Base-by-base conservation (phyloP, 2,797 vertebrate species). In the Crocidura indochinensis region DNA sequence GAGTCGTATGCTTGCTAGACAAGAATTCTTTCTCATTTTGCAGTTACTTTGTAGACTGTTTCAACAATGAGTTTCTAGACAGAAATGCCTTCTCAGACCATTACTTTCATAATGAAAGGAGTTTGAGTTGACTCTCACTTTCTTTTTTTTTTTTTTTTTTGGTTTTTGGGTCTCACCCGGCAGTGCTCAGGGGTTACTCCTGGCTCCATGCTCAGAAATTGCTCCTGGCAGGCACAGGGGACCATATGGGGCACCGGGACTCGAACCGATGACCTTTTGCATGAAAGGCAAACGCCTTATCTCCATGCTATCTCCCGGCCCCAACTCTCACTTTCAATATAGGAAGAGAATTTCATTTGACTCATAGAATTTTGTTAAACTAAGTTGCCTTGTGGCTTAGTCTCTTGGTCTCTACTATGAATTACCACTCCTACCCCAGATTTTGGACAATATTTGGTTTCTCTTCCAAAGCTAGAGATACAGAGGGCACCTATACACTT, bases 51-150 rank as follows among this genome's bases (percentile, higher is more conserved):
- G 26, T 88, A 89, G 86, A 90, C 94, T 82, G 11, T 84, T 91
- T 84, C 90, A 91, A 49, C 68, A 81, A 92, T 27, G 27, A 84
- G 68, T 89, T 92, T 90, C 49, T 46, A 91, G 94, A 94, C 79
- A 71, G 22, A 87, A 90, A 92, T 95, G 31, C 84, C 82, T 91
- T 85, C 72, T 91, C 10, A 29, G 44, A 6, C n/a, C 49, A 62
- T 75, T 68, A 47, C 62, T 17, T 85, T 87, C 51, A 80, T 72
- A 65, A 74, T 27, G 27, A 72, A 91, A 89, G 90, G n/a, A 85
- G 85, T 14, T 78, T 88, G 15, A 64, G 68, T 46, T 77, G 80
- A 72, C 14, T 51, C 10, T 51, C 49, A 51, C 49, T 8, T 12
- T 8, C 12, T 51, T 51, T 51, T 51, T 8, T 51, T 51, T 51